Evolutionary conservation across 2,888 invertebrate genomes (phyloP).

Genomic region (Chesias legatella): DNA sequence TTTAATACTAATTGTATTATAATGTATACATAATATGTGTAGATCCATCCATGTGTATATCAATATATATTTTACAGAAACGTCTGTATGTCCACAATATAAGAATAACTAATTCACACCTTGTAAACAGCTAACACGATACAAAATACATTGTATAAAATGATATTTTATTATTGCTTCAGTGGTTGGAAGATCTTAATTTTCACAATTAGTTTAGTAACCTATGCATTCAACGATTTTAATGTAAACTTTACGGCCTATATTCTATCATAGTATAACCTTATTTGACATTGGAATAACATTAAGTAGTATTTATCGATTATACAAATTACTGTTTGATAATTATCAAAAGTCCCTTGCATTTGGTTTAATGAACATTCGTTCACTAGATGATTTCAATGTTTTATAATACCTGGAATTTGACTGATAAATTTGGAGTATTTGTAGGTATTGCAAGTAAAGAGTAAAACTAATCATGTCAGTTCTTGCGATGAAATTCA

Average conservation of each 20-base stretch:
- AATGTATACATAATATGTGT: conserved; percentile 16
- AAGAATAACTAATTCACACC: conserved; percentile 27
- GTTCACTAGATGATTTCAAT: no score
- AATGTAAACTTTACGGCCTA: conserved; percentile 22
- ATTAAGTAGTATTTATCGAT: neutral
- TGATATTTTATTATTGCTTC: conserved; percentile 71
- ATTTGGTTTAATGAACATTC: no score
- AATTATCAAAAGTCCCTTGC: no score
- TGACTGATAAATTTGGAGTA: no score
- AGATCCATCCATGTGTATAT: conserved; percentile 27
- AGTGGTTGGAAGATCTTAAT: conserved; percentile 52
- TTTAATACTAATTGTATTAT: conserved; percentile 5
- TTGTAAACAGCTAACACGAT: conserved; percentile 38
- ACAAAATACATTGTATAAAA: conserved; percentile 47
- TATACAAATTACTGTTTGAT: no score
- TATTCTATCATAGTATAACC: conserved; percentile 16
- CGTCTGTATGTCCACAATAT: conserved; percentile 16
- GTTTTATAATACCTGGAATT: no score
- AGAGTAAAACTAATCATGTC: no score
- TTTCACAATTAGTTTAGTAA: conserved; percentile 31
- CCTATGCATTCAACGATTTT: conserved; percentile 27
- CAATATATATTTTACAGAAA: conserved; percentile 26
- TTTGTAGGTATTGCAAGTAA: no score
- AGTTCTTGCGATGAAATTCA: no score
- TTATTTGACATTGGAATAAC: conserved; percentile 45